Conservation (phyloP, 2,888 invertebrate species). For the Pollenia labialis region DNA sequence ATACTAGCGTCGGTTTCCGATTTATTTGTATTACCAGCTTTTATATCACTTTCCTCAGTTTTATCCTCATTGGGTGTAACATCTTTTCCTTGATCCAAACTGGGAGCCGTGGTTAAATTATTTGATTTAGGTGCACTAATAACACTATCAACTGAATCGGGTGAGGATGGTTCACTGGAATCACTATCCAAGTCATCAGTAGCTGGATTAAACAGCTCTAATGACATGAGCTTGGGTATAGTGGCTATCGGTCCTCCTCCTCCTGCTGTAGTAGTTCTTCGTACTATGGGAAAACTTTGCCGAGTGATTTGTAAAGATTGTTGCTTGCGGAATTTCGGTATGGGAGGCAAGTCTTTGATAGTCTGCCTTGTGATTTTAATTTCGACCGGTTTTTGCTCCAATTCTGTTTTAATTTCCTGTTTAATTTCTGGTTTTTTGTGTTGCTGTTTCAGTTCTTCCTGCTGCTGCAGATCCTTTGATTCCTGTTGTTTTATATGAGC, state of each 20-base stretch:
- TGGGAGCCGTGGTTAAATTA: conserved; percentile 61
- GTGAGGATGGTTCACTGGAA: conserved; percentile 92
- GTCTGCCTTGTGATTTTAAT: conserved; percentile 87
- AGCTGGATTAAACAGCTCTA: conserved; percentile 95
- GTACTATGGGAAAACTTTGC: conserved; percentile 88
- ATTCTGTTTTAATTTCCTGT: conserved; percentile 6
- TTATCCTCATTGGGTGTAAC: conserved; percentile 40
- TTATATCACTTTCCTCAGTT: background rate
- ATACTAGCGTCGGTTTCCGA: conserved; percentile 71
- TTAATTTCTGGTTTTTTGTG: conserved; percentile 7
- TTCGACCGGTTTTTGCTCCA: conserved; percentile 75
- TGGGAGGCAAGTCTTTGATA: conserved; percentile 87
- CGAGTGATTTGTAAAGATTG: conserved; percentile 82
- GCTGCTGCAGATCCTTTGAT: conserved; percentile 75
- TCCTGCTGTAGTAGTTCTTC: conserved; percentile 84
- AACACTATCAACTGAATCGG: conserved; percentile 94
- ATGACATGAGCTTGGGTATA: conserved; percentile 90
- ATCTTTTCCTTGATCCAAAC: conserved; percentile 60
- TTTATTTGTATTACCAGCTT: conserved; percentile 12
- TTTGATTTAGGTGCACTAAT: conserved; percentile 87
- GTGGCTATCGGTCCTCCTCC: conserved; percentile 86
- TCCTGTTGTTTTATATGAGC: conserved; percentile 78
- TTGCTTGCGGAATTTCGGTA: conserved; percentile 85
- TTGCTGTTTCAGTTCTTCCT: conserved; percentile 84
- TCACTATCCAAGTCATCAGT: conserved; percentile 96